Evolutionary conservation across 1,140 invertebrate genomes (phyloP), one percentile per base, ranked within the genome.

Genomic region (Harlomillsia oculata): DNA sequence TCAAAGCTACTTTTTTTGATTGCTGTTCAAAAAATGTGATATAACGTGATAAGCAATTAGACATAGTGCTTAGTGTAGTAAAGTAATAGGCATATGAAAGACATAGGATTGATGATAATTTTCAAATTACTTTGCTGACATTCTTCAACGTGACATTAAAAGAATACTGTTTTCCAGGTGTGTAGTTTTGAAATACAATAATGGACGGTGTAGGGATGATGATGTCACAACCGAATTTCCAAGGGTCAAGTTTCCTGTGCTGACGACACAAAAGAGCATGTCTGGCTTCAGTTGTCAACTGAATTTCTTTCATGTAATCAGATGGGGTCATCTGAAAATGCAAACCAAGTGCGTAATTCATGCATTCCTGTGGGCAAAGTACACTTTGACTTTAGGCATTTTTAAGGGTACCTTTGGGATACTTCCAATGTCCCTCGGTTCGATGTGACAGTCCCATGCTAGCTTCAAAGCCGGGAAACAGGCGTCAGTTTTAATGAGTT

Each of bases 141-240:
- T 77, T 77, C 23, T 62, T 66, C 59, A 77, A 57, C 0, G 58
- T 62, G 5, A 77, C 48, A 0, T 60, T 59, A 6, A 69, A 56
- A 28, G 54, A 68, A 41, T 73, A 71, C 13, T 37, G 54, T 18
- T 67, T 50, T 18, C 70, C 71, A 4, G 65, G 45, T 20, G 59
- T 26, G 59, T 71, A 76, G 48, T 71, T 72, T 66, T 76, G 63
- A 48, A 65, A 65, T 5, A 53, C 63, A 50, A 65, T 34, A 13
- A 65, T 51, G 8, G 60, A 44, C 30, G 63, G 63, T 23, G 41
- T 36, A 3, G 45, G n/a, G 16, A 63, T 45, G 18, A 41, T 25
- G 14, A 65, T 34, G 11, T 62, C 55, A 3, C 34, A 36, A 20
- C 51, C 53, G 11, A 23, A 26, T 18, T 34, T 44, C 13, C 48